Evolutionary conservation across 2,797 vertebrate genomes (phyloP).

Genomic region (Hoplostethus atlanticus): DNA sequence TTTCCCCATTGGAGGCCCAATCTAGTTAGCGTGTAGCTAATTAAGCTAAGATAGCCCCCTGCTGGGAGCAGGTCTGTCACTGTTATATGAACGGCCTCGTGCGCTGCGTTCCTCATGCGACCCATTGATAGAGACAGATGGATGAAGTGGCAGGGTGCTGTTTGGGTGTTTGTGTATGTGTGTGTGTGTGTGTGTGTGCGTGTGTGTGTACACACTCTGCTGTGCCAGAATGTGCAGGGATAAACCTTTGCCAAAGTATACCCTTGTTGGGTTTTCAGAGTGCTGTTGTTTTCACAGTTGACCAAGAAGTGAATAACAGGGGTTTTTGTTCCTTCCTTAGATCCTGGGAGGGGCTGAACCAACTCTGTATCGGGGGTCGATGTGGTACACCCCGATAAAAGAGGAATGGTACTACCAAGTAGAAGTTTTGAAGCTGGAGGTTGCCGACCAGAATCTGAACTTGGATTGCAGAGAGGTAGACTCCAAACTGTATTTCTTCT

Average conservation of each 20-base stretch:
- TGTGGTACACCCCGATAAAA: constrained; percentile 96
- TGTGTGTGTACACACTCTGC: constrained; percentile 8
- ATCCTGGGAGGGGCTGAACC: constrained; percentile 94
- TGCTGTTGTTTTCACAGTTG: constrained; percentile 19
- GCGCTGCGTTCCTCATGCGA: constrained; percentile 52
- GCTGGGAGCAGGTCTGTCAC: constrained; percentile 72
- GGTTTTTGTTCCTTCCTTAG: constrained; percentile 72
- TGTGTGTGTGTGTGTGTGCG: constrained; percentile 22
- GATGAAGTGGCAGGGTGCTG: constrained; percentile 48
- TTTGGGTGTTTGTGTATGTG: background rate
- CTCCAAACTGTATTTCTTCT: background rate
- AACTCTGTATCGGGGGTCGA: constrained; percentile 87
- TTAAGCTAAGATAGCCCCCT: constrained; percentile 77
- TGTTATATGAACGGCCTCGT: constrained; percentile 51
- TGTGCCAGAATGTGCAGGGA: constrained; percentile 21
- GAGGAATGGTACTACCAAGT: constrained; percentile 99
- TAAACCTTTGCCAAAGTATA: constrained; percentile 19
- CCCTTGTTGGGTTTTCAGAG: constrained; percentile 1
- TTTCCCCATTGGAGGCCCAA: constrained; percentile 41
- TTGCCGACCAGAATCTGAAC: constrained; percentile 91
- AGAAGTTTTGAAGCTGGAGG: constrained; percentile 95
- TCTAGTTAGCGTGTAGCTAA: constrained; percentile 73
- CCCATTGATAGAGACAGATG: constrained; percentile 72
- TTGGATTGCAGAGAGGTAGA: constrained; percentile 96
- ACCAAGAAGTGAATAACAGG: constrained; percentile 6